Evolutionary conservation across 2,888 invertebrate species (phyloP).

Genomic region (Colletes collaris): DNA sequence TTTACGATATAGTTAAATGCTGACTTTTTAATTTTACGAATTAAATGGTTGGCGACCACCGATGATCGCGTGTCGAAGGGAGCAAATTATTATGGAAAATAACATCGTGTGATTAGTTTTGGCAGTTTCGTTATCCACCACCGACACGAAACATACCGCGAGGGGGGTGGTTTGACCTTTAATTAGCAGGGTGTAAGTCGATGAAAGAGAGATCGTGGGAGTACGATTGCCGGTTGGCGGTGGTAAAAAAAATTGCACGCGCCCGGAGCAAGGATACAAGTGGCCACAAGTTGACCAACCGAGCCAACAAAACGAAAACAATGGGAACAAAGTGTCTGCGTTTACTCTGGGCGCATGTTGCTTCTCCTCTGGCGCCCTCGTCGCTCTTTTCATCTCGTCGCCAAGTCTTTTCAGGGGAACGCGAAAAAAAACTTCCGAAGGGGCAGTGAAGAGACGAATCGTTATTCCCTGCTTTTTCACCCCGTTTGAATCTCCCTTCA

Average conservation of each 20-base stretch:
- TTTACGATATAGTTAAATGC: no score
- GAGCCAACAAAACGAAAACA: conserved; percentile 36
- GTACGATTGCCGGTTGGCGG: background rate
- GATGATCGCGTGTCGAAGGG: no score
- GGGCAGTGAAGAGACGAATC: conserved; percentile 42
- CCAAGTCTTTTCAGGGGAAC: conserved; percentile 45
- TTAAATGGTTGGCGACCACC: no score
- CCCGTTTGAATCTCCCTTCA: background rate
- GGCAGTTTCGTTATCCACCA: no score
- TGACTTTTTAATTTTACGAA: no score
- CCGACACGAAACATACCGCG: background rate
- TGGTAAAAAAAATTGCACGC: background rate
- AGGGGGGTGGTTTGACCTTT: background rate
- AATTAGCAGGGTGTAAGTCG: background rate
- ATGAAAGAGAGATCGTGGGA: conserved; percentile 13
- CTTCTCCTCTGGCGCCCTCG: conserved; percentile 32
- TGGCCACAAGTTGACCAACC: conserved; percentile 44
- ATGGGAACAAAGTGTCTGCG: conserved; percentile 52
- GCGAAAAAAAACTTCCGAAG: conserved; percentile 30
- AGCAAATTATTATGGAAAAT: no score
- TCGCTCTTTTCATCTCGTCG: conserved; percentile 45
- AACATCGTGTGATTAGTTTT: no score
- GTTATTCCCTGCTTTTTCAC: conserved; percentile 4
- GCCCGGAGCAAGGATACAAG: conserved; percentile 14
- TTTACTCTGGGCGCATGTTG: conserved; percentile 41